Base-by-base conservation (phyloP, 1,140 invertebrate species). In the Drosophila melanica region DNA sequence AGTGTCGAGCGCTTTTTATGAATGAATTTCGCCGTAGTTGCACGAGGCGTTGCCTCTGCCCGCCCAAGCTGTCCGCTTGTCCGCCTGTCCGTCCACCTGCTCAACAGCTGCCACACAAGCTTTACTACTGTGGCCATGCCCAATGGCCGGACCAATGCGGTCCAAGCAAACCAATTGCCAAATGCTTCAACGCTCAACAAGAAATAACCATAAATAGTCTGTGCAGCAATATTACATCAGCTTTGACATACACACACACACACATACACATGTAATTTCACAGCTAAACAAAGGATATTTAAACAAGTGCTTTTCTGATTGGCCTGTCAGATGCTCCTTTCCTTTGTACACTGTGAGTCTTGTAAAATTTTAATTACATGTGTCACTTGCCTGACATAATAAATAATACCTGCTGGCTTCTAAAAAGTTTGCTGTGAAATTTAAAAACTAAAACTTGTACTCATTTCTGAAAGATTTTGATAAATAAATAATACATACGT, bases 1-100 rank as follows among this genome's bases (percentile, higher is more conserved):
- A 82, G 79, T 82, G 79, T 69, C 71, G 68, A 64, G 44, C 48
- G 68, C 65, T 81, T 44, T 85, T 86, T 79, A 87, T 86, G 82
- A 86, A 86, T 86, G 82, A 86, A 86, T 76, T 86, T 82, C 76
- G 84, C 64, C 71, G 79, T 67, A 76, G 75, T 79, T 86, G 78
- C 45, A 74, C 35, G 35, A 47, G 48, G 53, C 70, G 44, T 64
- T 41, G 69, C 33, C 33, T 10, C 30, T 2, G 30, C 30, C 23
- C 9, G 30, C 1, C 30, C 9, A 33, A 33, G 4, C 4, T 33
- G 30, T 8, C 30, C 9, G 7, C 6, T 50, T 47, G 69, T 69
- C 41, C 63, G 48, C 35, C 54, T 79, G 64, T 44, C 44, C 30
- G 20, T 23, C 63, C 12, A 57, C 30, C 44, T 47, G 39, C 48